Evolutionary conservation across 2,888 invertebrate species (phyloP).

Genomic region (Drosophila mulleri): DNA sequence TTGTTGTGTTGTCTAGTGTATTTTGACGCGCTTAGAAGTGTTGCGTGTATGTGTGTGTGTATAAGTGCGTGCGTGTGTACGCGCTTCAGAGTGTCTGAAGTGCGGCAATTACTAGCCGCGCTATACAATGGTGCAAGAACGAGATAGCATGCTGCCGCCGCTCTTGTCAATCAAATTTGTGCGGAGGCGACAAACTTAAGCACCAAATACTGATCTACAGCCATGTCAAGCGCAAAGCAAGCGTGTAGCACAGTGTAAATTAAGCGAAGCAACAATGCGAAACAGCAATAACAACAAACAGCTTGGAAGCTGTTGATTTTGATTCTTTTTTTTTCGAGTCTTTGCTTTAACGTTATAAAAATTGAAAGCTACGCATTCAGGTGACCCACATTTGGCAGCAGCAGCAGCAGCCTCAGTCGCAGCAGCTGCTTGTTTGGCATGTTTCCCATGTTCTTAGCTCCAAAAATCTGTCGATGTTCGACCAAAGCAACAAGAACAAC

Average conservation of each 20-base stretch:
- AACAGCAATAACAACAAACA: constrained; percentile 19
- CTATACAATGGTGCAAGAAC: constrained; percentile 30
- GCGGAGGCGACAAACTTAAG: constrained; percentile 7
- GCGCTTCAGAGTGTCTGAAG: constrained; percentile 55
- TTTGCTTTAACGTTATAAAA: constrained; percentile 73
- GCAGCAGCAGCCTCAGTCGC: constrained; percentile 4
- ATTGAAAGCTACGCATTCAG: constrained; percentile 76
- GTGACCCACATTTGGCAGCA: constrained; percentile 68
- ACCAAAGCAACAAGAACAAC: constrained; percentile 20
- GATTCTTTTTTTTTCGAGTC: constrained; percentile 31
- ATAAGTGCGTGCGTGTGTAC: background rate
- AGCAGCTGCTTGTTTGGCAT: constrained; percentile 54
- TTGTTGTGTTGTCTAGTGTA: constrained; percentile 52
- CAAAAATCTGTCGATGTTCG: constrained; percentile 51
- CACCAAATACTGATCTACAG: constrained; percentile 10
- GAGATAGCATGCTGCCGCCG: constrained; percentile 1
- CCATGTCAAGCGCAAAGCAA: background rate
- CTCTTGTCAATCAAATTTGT: constrained; percentile 16
- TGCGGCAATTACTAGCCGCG: constrained; percentile 61
- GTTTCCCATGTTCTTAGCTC: constrained; percentile 55
- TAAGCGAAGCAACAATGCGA: constrained; percentile 17
- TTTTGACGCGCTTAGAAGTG: constrained; percentile 65
- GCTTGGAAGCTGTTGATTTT: constrained; percentile 30
- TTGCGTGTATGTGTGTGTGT: background rate
- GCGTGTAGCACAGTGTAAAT: constrained; percentile 9